phyloP scores from a whole-genome alignment of 2,797 vertebrate species.

The Choloepus didactylus region DNA sequence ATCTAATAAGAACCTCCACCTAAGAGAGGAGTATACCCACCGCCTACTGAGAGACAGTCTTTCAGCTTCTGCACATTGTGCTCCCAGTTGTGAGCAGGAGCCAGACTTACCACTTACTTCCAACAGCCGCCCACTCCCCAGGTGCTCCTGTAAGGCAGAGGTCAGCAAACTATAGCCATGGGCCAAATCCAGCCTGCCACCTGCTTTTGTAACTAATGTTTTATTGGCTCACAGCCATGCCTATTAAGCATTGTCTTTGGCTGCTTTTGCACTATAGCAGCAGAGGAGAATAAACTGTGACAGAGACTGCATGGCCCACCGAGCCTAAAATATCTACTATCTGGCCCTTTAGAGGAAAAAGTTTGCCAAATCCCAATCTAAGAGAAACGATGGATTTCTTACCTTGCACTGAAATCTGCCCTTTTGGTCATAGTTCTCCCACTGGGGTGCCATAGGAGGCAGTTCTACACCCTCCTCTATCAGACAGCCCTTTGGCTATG shows the following conservation, averaged over 20 bases:
- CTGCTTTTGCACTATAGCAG: neutral
- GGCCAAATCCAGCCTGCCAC: neutral
- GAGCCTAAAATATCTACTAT: neutral
- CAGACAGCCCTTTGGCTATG: neutral
- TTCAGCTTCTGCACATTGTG: neutral
- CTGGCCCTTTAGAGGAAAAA: neutral
- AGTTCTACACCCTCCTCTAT: neutral
- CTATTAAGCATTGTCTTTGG: neutral
- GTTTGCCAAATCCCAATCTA: neutral
- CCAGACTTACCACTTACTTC: neutral
- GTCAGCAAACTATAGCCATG: neutral
- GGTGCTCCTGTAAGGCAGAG: neutral
- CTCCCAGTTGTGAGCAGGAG: neutral
- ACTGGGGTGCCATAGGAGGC: neutral
- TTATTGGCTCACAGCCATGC: neutral
- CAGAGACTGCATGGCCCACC: neutral
- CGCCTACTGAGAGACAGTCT: neutral
- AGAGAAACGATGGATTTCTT: neutral
- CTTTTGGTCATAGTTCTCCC: neutral
- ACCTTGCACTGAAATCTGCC: neutral
- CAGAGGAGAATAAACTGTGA: neutral
- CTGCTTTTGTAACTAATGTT: neutral
- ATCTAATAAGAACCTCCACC: neutral
- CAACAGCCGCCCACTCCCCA: too few relatives aligned
- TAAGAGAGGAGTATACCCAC: neutral